These are phyloP conservation scores for Leptarthrus brevirostris DNA, from an alignment of 2,888 invertebrate genomes.

Conservation along the genomic window DNA sequence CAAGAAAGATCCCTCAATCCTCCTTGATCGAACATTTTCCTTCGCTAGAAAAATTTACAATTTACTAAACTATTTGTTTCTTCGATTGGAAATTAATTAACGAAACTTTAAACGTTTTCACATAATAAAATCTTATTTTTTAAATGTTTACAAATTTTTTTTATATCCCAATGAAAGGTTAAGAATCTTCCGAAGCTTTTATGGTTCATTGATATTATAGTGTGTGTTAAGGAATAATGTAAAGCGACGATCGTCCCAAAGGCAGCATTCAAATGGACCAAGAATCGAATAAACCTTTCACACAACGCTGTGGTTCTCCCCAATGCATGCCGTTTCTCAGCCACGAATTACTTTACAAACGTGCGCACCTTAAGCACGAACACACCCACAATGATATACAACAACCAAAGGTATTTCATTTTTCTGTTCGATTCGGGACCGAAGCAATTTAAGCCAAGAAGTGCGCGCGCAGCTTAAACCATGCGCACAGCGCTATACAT, in stretches of 20 bases:
- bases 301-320: neutral
- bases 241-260: neutral
- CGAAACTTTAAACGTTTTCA: too few species aligned
- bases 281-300: neutral
- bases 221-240: neutral
- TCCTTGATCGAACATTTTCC: too few species aligned
- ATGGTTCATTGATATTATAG: neutral
- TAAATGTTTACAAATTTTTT: too few species aligned
- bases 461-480: constrained; percentile 35
- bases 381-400: neutral
- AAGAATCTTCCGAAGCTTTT: neutral
- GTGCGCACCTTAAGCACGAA: constrained; percentile 43
- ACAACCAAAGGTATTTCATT: constrained; percentile 32
- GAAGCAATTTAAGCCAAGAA: constrained; percentile 31
- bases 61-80: too few species aligned
- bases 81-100: too few species aligned
- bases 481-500: constrained; percentile 42
- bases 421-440: neutral
- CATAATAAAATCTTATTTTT: too few species aligned
- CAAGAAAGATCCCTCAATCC: too few species aligned
- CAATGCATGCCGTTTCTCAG: constrained; percentile 37
- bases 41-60: too few species aligned
- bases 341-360: constrained; percentile 18
- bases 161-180: neutral
- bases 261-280: constrained; percentile 15